Percentiles rank a stretch among this genome's conserved stretches.
Conservation (phyloP, 1,140 invertebrate species). For the Frieseomelitta varia region DNA sequence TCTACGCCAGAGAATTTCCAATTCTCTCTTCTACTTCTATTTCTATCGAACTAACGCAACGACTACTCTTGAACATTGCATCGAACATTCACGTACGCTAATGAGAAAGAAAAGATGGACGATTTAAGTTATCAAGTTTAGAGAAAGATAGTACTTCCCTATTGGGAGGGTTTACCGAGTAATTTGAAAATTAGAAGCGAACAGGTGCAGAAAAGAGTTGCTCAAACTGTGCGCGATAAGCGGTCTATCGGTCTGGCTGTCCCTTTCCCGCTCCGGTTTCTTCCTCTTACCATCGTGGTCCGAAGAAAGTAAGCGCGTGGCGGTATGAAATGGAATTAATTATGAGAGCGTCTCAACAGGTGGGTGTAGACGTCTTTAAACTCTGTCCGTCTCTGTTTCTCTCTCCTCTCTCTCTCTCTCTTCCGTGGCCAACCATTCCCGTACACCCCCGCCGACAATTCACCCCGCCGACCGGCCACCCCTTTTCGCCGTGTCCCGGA, state of each 20-base stretch:
- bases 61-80: background rate
- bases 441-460: constrained; percentile 42
- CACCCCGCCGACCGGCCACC: constrained; percentile 47
- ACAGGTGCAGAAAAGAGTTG: constrained; percentile 4
- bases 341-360: constrained; percentile 81
- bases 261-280: constrained; percentile 15
- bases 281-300: constrained; percentile 51
- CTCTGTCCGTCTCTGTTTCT: constrained; percentile 51
- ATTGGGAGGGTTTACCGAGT: background rate
- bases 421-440: constrained; percentile 31
- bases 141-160: background rate
- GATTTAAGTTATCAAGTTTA: no score
- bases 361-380: constrained; percentile 80
- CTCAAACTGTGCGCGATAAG: constrained; percentile 14
- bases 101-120: background rate
- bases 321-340: constrained; percentile 82
- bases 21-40: background rate
- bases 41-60: background rate
- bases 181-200: constrained; percentile 9
- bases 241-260: constrained; percentile 33
- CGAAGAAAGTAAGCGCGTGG: constrained; percentile 69
- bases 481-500: constrained; percentile 72
- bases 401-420: constrained; percentile 44
- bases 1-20: background rate
- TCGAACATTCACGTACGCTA: no score